These are phyloP conservation scores for Cotesia vestalis DNA, from an alignment of 1,140 invertebrate species.

Conservation along the genomic window DNA sequence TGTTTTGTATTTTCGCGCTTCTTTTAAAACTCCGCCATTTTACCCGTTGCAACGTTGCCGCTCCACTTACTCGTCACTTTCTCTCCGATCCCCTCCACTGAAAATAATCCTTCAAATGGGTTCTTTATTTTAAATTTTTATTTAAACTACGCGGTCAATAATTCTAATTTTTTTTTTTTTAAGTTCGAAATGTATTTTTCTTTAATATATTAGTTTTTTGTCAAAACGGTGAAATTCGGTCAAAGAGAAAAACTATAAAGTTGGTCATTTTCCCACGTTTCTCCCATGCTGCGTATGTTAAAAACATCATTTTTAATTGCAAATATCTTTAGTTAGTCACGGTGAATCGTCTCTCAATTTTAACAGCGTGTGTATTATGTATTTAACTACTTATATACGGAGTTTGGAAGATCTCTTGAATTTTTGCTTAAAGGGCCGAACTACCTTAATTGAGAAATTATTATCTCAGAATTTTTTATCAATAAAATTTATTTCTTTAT, in stretches of 20 bases:
- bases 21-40: too few species aligned
- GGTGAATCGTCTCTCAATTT: slow-evolving; percentile 3
- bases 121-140: neutral
- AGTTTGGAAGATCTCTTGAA: too few species aligned
- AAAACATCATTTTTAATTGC: slow-evolving; percentile 16
- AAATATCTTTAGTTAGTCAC: slow-evolving; percentile 1
- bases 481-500: too few species aligned
- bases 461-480: too few species aligned
- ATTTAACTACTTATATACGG: neutral
- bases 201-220: neutral
- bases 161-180: neutral
- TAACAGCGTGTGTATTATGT: neutral
- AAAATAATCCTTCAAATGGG: neutral
- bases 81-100: neutral
- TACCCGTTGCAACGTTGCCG: neutral
- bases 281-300: slow-evolving; percentile 15
- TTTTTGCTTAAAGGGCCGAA: neutral
- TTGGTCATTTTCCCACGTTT: slow-evolving; percentile 24
- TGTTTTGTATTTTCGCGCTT: too few species aligned
- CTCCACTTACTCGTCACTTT: neutral
- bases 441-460: too few species aligned
- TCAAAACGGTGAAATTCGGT: slow-evolving; percentile 6
- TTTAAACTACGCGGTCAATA: neutral
- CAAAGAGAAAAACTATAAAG: neutral
- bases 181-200: neutral